A percentile compares a stretch with the other conserved stretches of the same genome.
These are phyloP conservation scores for Rallus limicola DNA, from an alignment of 2,113 vertebrate genomes.

Conservation along the genomic window DNA sequence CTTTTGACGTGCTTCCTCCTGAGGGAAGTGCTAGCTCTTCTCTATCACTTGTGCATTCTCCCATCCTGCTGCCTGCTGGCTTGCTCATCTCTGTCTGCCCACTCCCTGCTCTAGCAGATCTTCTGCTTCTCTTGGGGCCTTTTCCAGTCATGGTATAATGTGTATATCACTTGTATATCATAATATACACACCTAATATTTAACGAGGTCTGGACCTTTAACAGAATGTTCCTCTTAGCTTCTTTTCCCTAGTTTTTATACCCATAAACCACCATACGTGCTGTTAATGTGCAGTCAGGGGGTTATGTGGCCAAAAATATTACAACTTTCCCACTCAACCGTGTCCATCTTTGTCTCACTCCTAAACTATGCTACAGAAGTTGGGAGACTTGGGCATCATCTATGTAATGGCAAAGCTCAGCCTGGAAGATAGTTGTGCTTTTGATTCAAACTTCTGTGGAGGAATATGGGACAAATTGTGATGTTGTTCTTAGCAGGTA, in stretches of 20 bases:
- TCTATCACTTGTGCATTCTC: neutral
- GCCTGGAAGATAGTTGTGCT: neutral
- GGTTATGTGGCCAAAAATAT: neutral
- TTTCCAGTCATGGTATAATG: neutral
- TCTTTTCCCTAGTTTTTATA: neutral
- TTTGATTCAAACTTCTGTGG: neutral
- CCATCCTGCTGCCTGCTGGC: accelerated
- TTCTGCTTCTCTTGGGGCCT: neutral
- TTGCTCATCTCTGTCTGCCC: neutral
- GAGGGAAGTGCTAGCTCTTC: neutral
- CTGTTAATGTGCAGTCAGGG: neutral
- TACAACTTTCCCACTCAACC: neutral
- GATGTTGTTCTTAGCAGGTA: accelerated
- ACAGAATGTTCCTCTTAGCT: neutral
- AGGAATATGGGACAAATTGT: neutral
- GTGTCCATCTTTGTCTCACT: neutral
- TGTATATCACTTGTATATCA: too few species aligned
- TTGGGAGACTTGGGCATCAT: neutral
- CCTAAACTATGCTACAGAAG: neutral
- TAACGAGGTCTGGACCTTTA: neutral
- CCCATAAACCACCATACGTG: accelerated
- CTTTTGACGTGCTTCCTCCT: neutral
- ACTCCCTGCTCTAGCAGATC: neutral
- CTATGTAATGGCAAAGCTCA: neutral
- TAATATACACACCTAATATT: neutral